Conservation (phyloP, 1,140 invertebrate genomes). For the Psix sp. region DNA sequence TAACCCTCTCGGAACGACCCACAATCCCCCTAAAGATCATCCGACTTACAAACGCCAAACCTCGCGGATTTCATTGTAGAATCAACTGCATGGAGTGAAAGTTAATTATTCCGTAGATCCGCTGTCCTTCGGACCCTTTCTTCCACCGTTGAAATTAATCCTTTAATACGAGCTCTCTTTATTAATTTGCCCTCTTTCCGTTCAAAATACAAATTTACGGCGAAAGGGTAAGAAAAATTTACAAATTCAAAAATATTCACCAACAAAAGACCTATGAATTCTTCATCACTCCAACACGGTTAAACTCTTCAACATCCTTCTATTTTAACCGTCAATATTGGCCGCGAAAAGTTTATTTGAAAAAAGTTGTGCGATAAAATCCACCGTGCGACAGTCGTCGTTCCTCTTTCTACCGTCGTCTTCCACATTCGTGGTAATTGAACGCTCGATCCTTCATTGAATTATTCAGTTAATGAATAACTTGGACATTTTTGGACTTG, state of each 20-base stretch:
- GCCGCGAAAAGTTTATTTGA: slow-evolving; percentile 12
- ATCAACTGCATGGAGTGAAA: slow-evolving; percentile 33
- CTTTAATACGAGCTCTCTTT: slow-evolving; percentile 55
- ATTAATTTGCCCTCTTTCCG: slow-evolving; percentile 1
- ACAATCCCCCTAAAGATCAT: slow-evolving; percentile 36
- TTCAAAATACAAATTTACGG: too few relatives aligned
- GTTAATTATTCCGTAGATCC: slow-evolving; percentile 44
- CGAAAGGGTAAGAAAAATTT: too few relatives aligned
- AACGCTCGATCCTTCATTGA: slow-evolving; percentile 30
- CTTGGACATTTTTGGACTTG: slow-evolving; percentile 46
- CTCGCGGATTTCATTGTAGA: slow-evolving; percentile 21
- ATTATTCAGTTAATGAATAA: slow-evolving; percentile 56
- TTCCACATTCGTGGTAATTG: slow-evolving; percentile 24
- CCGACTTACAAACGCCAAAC: slow-evolving; percentile 14
- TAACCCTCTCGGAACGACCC: neutral
- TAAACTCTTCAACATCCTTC: too few relatives aligned
- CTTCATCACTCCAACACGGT: too few relatives aligned
- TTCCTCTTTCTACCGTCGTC: slow-evolving; percentile 5
- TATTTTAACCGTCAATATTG: too few relatives aligned
- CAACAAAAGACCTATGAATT: too few relatives aligned
- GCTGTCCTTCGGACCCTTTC: slow-evolving; percentile 14
- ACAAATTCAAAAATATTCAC: too few relatives aligned
- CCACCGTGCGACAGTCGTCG: neutral
- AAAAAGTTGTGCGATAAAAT: slow-evolving; percentile 26
- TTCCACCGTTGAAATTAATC: too few relatives aligned